Percentiles rank a stretch among this genome's conserved stretches.
phyloP scores from a whole-genome alignment of 1,140 invertebrate species.

The Drosophila mauritiana region DNA sequence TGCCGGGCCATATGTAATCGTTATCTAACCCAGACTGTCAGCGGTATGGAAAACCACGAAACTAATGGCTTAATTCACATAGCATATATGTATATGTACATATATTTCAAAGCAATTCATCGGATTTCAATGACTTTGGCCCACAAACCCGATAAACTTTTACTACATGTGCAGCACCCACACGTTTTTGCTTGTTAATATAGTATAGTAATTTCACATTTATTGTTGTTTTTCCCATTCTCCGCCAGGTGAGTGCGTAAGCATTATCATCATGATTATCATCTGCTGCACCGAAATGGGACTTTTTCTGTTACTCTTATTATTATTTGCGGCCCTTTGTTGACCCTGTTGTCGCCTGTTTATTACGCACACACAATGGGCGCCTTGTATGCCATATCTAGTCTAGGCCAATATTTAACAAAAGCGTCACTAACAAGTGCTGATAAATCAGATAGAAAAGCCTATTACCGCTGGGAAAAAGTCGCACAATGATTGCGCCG shows the following conservation, averaged over 20 bases:
- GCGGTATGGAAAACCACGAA: constrained; percentile 25
- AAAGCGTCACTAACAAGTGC: constrained; percentile 41
- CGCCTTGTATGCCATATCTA: constrained; percentile 49
- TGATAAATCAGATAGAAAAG: constrained; percentile 47
- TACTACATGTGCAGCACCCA: constrained; percentile 29
- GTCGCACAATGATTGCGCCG: neutral
- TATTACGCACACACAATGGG: constrained; percentile 49
- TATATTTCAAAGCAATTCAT: constrained; percentile 21
- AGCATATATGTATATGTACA: constrained; percentile 13
- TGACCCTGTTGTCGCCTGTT: constrained; percentile 51
- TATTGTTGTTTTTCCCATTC: constrained; percentile 25
- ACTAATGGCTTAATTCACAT: constrained; percentile 10
- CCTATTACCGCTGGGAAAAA: constrained; percentile 9
- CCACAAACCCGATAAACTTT: constrained; percentile 50
- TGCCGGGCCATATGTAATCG: constrained; percentile 2
- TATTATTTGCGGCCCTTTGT: constrained; percentile 53
- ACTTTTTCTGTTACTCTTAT: constrained; percentile 36
- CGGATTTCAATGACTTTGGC: constrained; percentile 43
- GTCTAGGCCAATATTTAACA: constrained; percentile 51
- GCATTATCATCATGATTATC: constrained; percentile 19
- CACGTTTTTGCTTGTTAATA: constrained; percentile 15
- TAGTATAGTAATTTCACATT: constrained; percentile 7
- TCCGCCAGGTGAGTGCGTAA: constrained; percentile 24
- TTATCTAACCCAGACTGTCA: constrained; percentile 15
- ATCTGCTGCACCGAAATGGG: constrained; percentile 40